phyloP scores from a whole-genome alignment of 23 tunicate species.

The Ascidia mentula region DNA sequence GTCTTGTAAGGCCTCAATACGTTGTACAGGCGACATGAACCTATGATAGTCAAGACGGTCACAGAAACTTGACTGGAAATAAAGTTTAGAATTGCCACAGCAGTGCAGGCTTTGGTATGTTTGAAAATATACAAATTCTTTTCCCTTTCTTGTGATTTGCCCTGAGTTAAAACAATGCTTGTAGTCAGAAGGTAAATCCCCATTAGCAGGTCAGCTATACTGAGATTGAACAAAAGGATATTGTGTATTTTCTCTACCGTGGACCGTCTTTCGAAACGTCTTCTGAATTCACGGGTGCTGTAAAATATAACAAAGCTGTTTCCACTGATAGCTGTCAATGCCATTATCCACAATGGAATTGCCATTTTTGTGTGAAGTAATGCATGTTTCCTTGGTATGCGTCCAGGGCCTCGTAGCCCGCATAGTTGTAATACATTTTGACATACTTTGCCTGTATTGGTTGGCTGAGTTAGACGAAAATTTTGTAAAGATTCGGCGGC shows the following conservation, averaged over 20 bases:
- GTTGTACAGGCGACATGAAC: not conserved
- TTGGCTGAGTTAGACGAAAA: too few relatives aligned
- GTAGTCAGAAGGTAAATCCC: conserved; percentile 9
- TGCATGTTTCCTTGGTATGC: too few relatives aligned
- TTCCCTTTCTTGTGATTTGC: not conserved
- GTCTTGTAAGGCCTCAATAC: not conserved
- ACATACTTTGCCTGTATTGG: too few relatives aligned
- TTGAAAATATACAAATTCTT: not conserved
- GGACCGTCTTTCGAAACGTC: not conserved
- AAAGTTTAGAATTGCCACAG: not conserved
- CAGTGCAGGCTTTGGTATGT: not conserved
- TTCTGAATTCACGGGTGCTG: not conserved
- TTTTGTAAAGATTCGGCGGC: too few relatives aligned
- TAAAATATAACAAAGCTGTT: not conserved
- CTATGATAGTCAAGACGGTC: not conserved
- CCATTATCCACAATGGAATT: not conserved
- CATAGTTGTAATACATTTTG: too few relatives aligned
- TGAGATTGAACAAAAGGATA: conserved; percentile 3
- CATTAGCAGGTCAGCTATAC: conserved; percentile 33
- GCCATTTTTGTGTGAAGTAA: too few relatives aligned
- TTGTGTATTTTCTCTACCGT: conserved; percentile 15
- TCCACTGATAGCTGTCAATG: not conserved
- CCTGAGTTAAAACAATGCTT: not conserved
- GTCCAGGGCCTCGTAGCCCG: too few relatives aligned
- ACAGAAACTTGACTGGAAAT: not conserved